These are phyloP conservation scores for Odontomyia ornata DNA, from an alignment of 2,888 invertebrate species.

Conservation along the genomic window DNA sequence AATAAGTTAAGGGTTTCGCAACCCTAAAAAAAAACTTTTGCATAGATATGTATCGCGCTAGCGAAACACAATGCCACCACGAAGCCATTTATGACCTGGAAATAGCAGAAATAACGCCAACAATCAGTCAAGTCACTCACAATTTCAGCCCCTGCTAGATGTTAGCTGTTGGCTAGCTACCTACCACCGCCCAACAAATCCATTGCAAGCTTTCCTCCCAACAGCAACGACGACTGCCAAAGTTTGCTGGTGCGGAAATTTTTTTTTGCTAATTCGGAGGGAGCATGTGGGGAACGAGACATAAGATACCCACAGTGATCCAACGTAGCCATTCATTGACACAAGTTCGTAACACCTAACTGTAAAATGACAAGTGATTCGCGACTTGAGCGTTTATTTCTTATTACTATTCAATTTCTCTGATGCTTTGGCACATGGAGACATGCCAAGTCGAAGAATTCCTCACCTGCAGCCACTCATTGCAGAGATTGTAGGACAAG, in stretches of 20 bases:
- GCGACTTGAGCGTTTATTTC: slow-evolving; percentile 22
- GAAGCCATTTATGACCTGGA: slow-evolving; percentile 37
- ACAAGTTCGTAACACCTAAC: slow-evolving; percentile 35
- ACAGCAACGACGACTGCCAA: not conserved
- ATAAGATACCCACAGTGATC: too few relatives aligned
- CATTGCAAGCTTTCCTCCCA: not conserved
- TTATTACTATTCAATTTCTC: slow-evolving; percentile 33
- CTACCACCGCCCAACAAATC: not conserved
- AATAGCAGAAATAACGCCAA: not conserved
- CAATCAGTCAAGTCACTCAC: too few relatives aligned
- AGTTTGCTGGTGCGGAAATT: not conserved
- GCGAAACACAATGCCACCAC: not conserved
- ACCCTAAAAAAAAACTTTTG: not conserved
- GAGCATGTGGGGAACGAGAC: not conserved
- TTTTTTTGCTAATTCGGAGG: not conserved
- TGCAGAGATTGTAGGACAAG: too few relatives aligned
- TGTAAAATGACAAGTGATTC: slow-evolving; percentile 42
- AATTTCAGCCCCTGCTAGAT: too few relatives aligned
- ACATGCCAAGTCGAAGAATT: not conserved
- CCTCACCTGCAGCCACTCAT: not conserved
- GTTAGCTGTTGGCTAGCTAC: not conserved
- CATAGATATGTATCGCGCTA: not conserved
- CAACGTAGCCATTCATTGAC: not conserved
- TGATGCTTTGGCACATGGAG: not conserved
- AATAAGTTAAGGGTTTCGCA: not conserved